Base-by-base conservation (phyloP, 2,797 vertebrate genomes). In the Lateolabrax maculatus region DNA sequence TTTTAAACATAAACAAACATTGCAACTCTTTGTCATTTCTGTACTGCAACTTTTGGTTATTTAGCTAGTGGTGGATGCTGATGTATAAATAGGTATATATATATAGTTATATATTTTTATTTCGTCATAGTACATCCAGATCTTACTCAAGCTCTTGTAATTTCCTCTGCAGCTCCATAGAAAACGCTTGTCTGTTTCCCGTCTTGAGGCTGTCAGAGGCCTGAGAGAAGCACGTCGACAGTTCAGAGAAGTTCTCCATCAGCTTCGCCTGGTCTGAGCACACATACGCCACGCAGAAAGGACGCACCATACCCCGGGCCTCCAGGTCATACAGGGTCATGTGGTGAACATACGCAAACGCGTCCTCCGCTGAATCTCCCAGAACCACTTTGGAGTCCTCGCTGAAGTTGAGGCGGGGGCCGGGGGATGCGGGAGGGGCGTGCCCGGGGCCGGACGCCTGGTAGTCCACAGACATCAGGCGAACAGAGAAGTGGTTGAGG, bases 401-500 rank as follows among this genome's bases (percentile, higher is more conserved):
- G 75, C 96, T 97, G 1, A 99, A 99, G 92, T 97, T 93, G 57
- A 94, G 92, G 23, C 85, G 90, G 16, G 89, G 92, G 4, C 92
- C 89, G 0, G 88, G 19, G 34, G 76, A 73, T 1, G 66, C 2
- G 0, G 84, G 67, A 0, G 77, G 43, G n/a, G 34, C 86, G 34
- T 96, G 94, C 15, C 95, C 92, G 3, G 98, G 96, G 0, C 97
- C 97, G 1, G 96, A 97, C 5, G 97, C 97, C 91, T 99, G 98
- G 83, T 99, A 99, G 91, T 99, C 98, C 94, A 99, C 98, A 0
- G 98, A 99, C 98, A 99, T 99, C 87, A 99, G 96, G 68, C 98
- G 96, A 18, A 99, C 95, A 0, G 98, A 97, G 89, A 99, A 99
- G 84, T 98, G 97, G 87, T 99, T 99, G 78, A 99, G 96, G 87